Evolutionary conservation across 2,888 invertebrate genomes (phyloP), one percentile per base, ranked within the genome.

Genomic region (Eristalis tenax): DNA sequence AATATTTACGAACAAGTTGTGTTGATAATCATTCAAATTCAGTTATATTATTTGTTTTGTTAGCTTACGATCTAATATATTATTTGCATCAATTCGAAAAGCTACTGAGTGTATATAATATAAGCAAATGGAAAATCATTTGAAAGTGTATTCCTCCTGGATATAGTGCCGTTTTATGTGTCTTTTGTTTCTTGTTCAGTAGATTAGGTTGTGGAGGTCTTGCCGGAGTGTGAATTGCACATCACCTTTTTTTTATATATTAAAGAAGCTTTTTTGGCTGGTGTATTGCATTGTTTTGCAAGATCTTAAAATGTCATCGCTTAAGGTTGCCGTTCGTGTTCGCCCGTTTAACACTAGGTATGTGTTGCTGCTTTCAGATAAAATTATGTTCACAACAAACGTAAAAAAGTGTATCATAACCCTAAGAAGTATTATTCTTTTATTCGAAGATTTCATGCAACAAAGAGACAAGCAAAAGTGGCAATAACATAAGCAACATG

Each of bases 271-370:
- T 35, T 65, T 65, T 15, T n/a, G 18, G 15, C 18, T 64, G 64
- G 43, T 28, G 22, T 64, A 32, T 32, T 38, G 38, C 18, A 59
- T 23, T 32, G 22, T 65, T 38, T 59, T 59, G 13, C 26, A 61
- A 43, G n/a, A 43, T 56, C 35, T 73, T 43, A 88, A 90, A 89
- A 97, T 97, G 97, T 97, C 98, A 92, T 98, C 98, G 91, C 96
- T 98, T 91, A 97, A 97, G 95, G 97, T 97, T 92, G 97, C 97
- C 91, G 97, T 97, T 90, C 95, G 97, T 94, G 97, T 97, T 94
- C 96, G 97, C 93, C 97, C 97, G 93, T 97, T 97, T 94, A 97
- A 97, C 94, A 95, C 96, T 94, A 97, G 97, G 97, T 97, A 92
- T 91, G 93, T 89, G 76, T 65, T n/a, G 59, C 40, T 66, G 65